phyloP scores from a whole-genome alignment of 2,797 vertebrate genomes.

The Ataeniobius toweri region DNA sequence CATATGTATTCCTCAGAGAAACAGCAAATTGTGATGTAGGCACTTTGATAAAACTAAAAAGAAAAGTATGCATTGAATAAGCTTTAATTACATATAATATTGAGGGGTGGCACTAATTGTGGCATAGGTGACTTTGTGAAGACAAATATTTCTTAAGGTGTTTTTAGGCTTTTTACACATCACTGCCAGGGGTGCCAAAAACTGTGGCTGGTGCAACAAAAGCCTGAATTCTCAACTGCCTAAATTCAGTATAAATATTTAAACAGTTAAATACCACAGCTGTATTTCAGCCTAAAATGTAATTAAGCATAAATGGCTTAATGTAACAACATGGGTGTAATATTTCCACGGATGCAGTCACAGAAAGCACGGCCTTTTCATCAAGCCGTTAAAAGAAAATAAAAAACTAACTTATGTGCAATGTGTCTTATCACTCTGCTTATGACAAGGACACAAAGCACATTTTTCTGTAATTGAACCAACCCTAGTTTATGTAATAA shows the following conservation, averaged over 20 bases:
- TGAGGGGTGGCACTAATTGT: not conserved
- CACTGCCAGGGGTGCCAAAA: not conserved
- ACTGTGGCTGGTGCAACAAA: not conserved
- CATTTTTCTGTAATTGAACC: slow-evolving; percentile 72
- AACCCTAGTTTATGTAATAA: slow-evolving; percentile 70
- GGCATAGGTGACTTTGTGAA: not conserved
- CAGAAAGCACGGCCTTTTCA: slow-evolving; percentile 24
- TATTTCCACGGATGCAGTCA: slow-evolving; percentile 8
- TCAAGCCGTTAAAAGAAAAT: slow-evolving; percentile 40
- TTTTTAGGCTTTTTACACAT: not conserved
- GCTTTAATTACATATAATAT: not conserved
- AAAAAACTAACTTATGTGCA: slow-evolving; percentile 37
- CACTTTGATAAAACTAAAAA: not conserved
- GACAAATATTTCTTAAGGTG: not conserved
- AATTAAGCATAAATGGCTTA: not conserved
- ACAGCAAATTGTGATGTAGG: not conserved
- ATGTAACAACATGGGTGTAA: not conserved
- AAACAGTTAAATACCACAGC: not conserved
- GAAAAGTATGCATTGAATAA: not conserved
- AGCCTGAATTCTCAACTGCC: not conserved
- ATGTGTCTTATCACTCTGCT: slow-evolving; percentile 51
- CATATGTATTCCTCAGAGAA: not conserved
- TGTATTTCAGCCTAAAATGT: not conserved
- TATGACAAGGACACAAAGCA: slow-evolving; percentile 67
- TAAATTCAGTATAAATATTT: not conserved